These are phyloP conservation scores for Karalla daura DNA, from an alignment of 2,797 vertebrate species.

Conservation along the genomic window DNA sequence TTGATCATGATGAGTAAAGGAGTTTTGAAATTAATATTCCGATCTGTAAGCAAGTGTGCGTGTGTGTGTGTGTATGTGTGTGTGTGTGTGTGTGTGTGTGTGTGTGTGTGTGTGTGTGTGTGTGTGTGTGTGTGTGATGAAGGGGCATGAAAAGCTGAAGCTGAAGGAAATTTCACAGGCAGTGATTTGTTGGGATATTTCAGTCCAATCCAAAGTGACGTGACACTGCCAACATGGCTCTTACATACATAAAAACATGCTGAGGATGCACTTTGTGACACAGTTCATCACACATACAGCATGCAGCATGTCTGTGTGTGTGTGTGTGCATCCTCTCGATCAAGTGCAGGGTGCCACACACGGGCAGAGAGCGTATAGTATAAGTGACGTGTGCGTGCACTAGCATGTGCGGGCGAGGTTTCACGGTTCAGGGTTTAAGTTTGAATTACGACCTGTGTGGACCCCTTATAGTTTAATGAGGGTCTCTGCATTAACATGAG, in stretches of 20 bases:
- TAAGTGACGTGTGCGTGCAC: background rate
- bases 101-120: too few relatives aligned
- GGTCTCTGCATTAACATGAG: slow-evolving; percentile 35
- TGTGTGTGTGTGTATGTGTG: too few relatives aligned
- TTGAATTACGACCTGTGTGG: slow-evolving; percentile 13
- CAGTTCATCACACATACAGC: background rate
- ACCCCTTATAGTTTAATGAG: slow-evolving; percentile 31
- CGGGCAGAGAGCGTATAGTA: background rate
- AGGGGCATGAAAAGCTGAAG: too few relatives aligned
- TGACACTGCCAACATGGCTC: background rate
- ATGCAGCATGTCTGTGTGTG: too few relatives aligned
- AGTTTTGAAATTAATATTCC: too few relatives aligned
- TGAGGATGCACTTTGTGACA: background rate
- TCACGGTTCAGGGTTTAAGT: slow-evolving; percentile 5
- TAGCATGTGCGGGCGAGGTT: background rate
- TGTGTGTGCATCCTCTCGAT: background rate
- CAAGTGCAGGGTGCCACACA: background rate
- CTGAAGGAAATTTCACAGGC: too few relatives aligned
- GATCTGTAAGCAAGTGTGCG: too few relatives aligned
- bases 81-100: too few relatives aligned
- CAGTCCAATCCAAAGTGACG: background rate
- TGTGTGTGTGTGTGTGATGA: too few relatives aligned
- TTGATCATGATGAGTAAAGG: too few relatives aligned
- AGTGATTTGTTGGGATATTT: background rate
- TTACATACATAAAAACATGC: background rate